Evolutionary conservation across 1,140 invertebrate species (phyloP), one percentile per base, ranked within the genome.

Genomic region (Papilio machaon): DNA sequence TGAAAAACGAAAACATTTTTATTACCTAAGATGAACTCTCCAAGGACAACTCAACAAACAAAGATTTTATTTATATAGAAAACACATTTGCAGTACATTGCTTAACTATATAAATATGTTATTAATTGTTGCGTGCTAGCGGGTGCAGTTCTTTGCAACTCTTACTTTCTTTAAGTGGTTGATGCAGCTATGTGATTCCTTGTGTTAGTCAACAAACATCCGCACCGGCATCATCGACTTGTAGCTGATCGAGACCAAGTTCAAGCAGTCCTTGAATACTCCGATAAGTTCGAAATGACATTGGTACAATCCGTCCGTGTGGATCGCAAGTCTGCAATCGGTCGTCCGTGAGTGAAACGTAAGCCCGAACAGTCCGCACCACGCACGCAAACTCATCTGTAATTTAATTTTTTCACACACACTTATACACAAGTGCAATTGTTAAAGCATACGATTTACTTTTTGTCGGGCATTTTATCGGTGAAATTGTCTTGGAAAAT

Each of bases 401-500:
- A 90, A 90, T 91, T 90, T 91, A 83, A 86, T 84, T 87, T 87
- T 88, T 87, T 87, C 84, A 87, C 88, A 88, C 82, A 88, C 85
- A 84, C 87, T 23, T 74, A 79, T 80, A 84, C 80, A 84, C 85
- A 84, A 82, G 82, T 86, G 83, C 82, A 88, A 90, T 87, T 84
- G 84, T 84, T 86, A 87, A 89, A 82, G 87, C 89, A 89, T 91
- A 87, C 85, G 88, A 90, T 86, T 93, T 85, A 88, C 91, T 94
- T 94, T 94, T 95, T 95, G 87, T 87, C 83, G 87, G 89, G 88
- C 93, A 95, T 95, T 95, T 93, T 95, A 92, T 93, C 84, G 92
- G 94, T 94, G 94, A 95, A 95, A 95, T 94, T 94, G 87, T 87
- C 91, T 92, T 95, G 92, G 94, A 95, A 95, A 95, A 95, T 92